Evolutionary conservation across 2,797 vertebrate genomes (phyloP), one percentile per base, ranked within the genome.

Genomic region (Epinephelus malabaricus): DNA sequence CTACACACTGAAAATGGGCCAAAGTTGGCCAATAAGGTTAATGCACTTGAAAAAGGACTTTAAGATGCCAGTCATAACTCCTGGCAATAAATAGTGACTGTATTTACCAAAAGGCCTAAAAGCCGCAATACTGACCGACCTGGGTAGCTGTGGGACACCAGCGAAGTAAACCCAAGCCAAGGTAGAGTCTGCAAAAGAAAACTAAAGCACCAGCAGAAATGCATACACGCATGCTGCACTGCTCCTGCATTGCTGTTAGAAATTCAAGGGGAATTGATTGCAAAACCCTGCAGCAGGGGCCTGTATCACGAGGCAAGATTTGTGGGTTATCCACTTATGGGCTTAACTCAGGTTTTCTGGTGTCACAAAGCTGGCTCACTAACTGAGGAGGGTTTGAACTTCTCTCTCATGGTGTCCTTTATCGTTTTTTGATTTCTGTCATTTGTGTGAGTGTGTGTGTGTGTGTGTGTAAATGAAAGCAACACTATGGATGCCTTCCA

Each of bases 11-110:
- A 80, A 79, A 82, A 79, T 65, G 77, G 65, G 82, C 86, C 86
- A 90, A 69, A 64, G 25, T 51, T 85, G 71, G 56, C 59, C 27
- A 79, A 70, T 67, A 67, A 83, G 69, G 69, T 83, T 84, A 84
- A 83, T 85, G 65, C 63, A 72, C 76, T 84, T 56, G 47, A 72
- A 79, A 34, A 75, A 71, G 38, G 30, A 69, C 50, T 81, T 61
- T 64, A 64, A 49, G 34, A 43, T 65, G 64, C 49, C 49, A 21
- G 13, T 71, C 63, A 67, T 69, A 75, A 73, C 55, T 61, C 38
- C 47, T 68, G 60, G 34, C 76, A 69, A 15, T 69, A 40, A 25
- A 65, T n/a, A 25, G 8, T 15, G 12, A 47, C 21, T 51, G 23
- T 50, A 34, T 30, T 25, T 51, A 69, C 54, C 18, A 30, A 58